Base-by-base conservation (phyloP, 2,888 invertebrate species). In the Phortica magna region DNA sequence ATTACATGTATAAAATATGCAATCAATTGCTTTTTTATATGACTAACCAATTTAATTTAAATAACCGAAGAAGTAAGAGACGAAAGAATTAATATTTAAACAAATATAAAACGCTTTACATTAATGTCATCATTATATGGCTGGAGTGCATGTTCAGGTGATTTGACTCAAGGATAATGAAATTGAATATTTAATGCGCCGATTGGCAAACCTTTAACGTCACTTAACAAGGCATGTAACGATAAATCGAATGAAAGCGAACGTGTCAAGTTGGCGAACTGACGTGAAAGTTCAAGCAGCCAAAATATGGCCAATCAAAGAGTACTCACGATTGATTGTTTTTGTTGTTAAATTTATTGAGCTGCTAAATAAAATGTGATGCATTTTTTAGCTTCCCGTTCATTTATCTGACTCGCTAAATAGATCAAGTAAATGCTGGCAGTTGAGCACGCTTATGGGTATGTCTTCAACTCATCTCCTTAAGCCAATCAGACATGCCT, bases 81-180 rank as follows among this genome's bases (percentile, higher is more conserved):
- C 31, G 31, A 0, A 31, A 31, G 3, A 31, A 31, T 31, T 4
- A 31, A 31, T 31, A 31, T 31, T 31, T 48, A 48, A 17, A 6
- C 61, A 61, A 61, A 61, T 61, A 61, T 61, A 61, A 22, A 61
- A 61, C 31, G 61, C 59, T 59, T 59, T 17, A 59, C 59, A 59
- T 61, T 61, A 61, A 61, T 61, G 61, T 19, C 61, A 10, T 14
- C 9, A 12, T 48, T 48, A 48, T 14, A 48, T 12, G 48, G 48
- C 7, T 48, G 3, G 14, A 48, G 3, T 2, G 7, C 14, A 14
- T 2, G 48, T 14, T 48, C 5, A 48, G 48, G 9, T 12, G 7
- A 14, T 48, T 9, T 14, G 9, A 9, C 9, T 19, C 59, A 61
- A 31, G 31, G 61, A 10, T 61, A 61, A 61, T 61, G 61, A 61